phyloP scores from a whole-genome alignment of 2,113 vertebrate genomes.

The Sceloporus tristichus region DNA sequence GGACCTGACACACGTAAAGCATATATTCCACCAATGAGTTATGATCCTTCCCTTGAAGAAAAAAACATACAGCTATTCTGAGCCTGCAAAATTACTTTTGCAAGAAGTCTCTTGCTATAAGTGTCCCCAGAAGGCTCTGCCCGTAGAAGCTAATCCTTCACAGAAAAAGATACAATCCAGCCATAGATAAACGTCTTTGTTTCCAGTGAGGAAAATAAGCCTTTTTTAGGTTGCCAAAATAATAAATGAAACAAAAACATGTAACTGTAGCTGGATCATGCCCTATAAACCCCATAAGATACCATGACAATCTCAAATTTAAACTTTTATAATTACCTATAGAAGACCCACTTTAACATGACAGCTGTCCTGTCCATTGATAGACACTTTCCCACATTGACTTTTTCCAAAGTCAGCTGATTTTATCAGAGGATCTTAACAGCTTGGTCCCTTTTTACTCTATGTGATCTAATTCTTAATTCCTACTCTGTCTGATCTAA shows the following conservation, averaged over 20 bases:
- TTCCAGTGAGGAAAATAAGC: not conserved
- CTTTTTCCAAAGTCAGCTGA: not conserved
- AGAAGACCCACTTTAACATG: not conserved
- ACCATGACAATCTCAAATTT: not conserved
- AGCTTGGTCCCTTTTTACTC: not conserved
- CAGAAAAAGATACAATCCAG: not conserved
- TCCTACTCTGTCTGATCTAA: not conserved
- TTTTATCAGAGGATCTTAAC: not conserved
- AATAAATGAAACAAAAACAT: not conserved
- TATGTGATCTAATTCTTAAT: not conserved
- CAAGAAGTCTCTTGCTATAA: not conserved
- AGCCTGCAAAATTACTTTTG: not conserved
- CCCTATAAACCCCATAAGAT: not conserved
- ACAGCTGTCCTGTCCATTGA: not conserved
- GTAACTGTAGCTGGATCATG: not conserved
- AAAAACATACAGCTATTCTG: not conserved
- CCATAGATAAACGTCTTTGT: not conserved
- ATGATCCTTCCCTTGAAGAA: not conserved
- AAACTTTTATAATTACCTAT: not conserved
- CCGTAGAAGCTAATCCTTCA: not conserved
- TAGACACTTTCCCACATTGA: not conserved
- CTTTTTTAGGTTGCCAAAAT: not conserved
- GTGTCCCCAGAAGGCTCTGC: not conserved
- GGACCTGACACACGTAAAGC: not conserved
- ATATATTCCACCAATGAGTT: not conserved